Conservation (phyloP, 2,113 vertebrate species). For the Myotis davidii region DNA sequence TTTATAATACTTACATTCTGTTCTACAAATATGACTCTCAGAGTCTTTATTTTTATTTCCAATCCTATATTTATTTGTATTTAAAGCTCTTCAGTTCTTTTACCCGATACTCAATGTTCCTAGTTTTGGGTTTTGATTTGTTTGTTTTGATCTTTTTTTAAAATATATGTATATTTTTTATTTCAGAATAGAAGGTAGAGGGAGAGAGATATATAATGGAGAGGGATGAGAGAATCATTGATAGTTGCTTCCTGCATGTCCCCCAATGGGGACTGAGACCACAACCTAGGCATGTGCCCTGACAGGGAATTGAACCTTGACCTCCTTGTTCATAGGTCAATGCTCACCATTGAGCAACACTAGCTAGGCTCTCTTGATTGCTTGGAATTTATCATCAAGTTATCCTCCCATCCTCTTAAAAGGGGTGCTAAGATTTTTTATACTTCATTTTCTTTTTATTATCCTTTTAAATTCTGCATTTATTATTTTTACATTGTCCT, state of each 20-base stretch:
- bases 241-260: too few species aligned
- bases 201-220: too few species aligned
- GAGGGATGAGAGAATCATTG: too few species aligned
- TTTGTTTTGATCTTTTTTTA: not conserved
- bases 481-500: not conserved
- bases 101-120: not conserved
- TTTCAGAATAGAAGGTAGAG: too few species aligned
- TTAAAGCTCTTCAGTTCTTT: conserved; percentile 14
- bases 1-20: not conserved
- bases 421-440: not conserved
- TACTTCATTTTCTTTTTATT: not conserved
- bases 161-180: too few species aligned
- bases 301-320: too few species aligned
- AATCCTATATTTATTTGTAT: not conserved
- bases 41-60: not conserved
- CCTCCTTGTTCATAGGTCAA: too few species aligned
- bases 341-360: too few species aligned
- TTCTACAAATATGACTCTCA: not conserved
- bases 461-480: not conserved
- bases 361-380: not conserved
- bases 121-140: not conserved
- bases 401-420: not conserved
- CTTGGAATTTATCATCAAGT: not conserved
- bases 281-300: too few species aligned
- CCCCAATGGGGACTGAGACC: too few species aligned